phyloP scores from a whole-genome alignment of 2,888 invertebrate species.

The Rugalucina vietnamica region DNA sequence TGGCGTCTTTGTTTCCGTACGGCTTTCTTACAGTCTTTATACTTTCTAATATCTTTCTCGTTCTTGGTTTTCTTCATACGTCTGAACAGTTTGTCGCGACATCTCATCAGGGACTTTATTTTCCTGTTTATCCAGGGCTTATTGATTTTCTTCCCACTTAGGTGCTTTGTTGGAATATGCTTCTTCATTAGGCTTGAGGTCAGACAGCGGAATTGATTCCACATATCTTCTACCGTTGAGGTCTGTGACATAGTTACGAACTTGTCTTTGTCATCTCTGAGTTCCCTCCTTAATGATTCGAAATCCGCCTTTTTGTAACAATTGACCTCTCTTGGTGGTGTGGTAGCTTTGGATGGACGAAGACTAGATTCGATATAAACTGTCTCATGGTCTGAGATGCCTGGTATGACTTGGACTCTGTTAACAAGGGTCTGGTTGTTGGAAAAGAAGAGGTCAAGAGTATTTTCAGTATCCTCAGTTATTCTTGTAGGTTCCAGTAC shows the following conservation, averaged over 20 bases:
- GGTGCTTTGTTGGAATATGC: constrained; percentile 16
- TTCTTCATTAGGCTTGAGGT: constrained; percentile 10
- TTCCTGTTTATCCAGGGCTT: constrained; percentile 25
- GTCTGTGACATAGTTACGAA: too few species aligned
- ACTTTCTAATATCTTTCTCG: background rate
- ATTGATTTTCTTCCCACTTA: constrained; percentile 12
- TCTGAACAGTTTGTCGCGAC: background rate
- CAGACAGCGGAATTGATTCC: too few species aligned
- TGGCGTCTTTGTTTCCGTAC: constrained; percentile 6
- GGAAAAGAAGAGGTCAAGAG: background rate
- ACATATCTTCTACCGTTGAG: too few species aligned
- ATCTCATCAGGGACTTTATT: constrained; percentile 2
- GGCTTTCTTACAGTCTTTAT: constrained; percentile 1
- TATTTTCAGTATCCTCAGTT: background rate
- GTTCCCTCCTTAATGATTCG: background rate
- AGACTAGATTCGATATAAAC: background rate
- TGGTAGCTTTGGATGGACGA: background rate
- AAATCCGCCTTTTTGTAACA: background rate
- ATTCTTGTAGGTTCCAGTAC: background rate
- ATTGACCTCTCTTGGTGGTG: background rate
- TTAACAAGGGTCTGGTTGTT: background rate
- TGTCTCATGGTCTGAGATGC: background rate
- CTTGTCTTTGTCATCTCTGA: too few species aligned
- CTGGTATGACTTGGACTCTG: background rate
- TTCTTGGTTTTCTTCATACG: constrained; percentile 3